These are phyloP conservation scores for Nyctibius grandis DNA, from an alignment of 2,797 vertebrate genomes.

Conservation along the genomic window DNA sequence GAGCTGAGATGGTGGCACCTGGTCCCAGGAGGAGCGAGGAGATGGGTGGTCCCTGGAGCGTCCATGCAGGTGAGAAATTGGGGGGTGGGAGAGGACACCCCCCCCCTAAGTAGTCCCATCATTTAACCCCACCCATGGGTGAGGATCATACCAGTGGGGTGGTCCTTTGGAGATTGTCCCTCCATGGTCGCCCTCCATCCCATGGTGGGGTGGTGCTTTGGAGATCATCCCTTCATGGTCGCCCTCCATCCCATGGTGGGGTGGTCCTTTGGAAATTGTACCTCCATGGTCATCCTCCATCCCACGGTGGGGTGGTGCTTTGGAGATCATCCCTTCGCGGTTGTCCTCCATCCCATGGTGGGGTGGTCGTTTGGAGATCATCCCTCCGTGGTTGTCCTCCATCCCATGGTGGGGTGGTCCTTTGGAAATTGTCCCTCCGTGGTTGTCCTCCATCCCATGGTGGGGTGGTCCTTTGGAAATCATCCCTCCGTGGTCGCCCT, in stretches of 20 bases:
- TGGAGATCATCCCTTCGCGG: too few species aligned
- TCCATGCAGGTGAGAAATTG: background rate
- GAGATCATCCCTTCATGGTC: background rate
- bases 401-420: too few species aligned
- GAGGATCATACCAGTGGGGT: background rate
- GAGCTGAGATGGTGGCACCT: background rate
- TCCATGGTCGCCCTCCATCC: background rate
- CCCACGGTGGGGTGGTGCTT: too few species aligned
- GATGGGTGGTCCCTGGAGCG: background rate
- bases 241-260: background rate
- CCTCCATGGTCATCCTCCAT: background rate
- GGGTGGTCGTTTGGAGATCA: too few species aligned
- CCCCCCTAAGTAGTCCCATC: too few species aligned
- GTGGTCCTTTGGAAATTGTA: too few species aligned
- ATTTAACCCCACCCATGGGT: background rate
- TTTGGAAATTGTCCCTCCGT: too few species aligned
- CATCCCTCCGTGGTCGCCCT: background rate
- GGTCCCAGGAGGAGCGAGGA: background rate
- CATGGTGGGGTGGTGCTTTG: too few species aligned
- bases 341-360: background rate
- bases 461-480: background rate
- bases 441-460: too few species aligned
- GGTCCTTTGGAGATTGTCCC: too few species aligned
- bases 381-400: background rate
- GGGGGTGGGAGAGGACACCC: background rate